These are phyloP conservation scores for Monodelphis domestica DNA, from an alignment of 2,797 vertebrate species.

Conservation along the genomic window DNA sequence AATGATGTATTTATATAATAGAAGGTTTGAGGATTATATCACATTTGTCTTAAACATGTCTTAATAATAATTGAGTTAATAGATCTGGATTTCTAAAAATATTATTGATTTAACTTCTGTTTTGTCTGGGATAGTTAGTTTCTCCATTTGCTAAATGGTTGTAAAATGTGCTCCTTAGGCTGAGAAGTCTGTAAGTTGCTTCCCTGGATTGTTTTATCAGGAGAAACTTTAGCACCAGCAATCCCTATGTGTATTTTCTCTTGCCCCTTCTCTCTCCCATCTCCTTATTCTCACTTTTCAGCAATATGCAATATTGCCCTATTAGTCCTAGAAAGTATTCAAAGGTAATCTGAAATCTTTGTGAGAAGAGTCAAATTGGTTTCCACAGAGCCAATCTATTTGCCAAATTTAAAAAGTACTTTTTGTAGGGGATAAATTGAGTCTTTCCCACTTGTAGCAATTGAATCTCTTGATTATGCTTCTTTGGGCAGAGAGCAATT, in stretches of 20 bases:
- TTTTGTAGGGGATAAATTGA: neutral
- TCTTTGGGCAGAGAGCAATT: neutral
- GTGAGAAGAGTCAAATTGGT: neutral
- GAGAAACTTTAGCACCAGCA: neutral
- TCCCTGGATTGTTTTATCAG: neutral
- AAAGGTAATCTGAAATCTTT: neutral
- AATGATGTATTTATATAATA: neutral
- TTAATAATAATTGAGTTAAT: neutral
- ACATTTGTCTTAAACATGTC: neutral
- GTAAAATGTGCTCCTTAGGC: neutral
- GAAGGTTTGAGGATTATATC: neutral
- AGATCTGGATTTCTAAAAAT: neutral
- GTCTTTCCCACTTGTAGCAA: neutral
- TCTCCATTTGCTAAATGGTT: neutral
- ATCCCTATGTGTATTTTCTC: conserved; percentile 6
- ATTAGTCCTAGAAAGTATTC: neutral
- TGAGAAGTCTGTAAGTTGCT: conserved; percentile 8
- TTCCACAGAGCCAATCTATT: neutral
- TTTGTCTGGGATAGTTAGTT: neutral
- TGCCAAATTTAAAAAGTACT: neutral
- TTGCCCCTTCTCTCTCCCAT: neutral
- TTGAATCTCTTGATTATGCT: neutral
- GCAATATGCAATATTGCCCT: neutral
- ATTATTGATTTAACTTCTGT: neutral
- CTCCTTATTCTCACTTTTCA: neutral